Evolutionary conservation across 2,797 vertebrate species (phyloP), one percentile per base, ranked within the genome.

Genomic region (Chaunax sp.): DNA sequence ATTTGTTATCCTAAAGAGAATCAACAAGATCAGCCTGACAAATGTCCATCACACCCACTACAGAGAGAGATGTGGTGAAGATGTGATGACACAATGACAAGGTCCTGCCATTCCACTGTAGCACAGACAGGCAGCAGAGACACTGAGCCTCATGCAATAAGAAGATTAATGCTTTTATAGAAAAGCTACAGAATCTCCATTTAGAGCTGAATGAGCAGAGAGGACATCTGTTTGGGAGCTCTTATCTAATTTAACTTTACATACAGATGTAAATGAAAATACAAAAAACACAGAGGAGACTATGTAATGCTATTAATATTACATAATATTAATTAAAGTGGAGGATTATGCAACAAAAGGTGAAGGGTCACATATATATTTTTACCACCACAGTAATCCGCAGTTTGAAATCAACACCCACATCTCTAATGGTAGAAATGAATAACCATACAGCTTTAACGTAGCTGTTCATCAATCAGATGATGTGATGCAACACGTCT

Each of bases 161-260:
- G n/a, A n/a, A 94, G 93, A 95, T 94, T 94, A 95, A 87, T 84
- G 90, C 83, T 83, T 94, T 94, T 90, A 87, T 92, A 91, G 93
- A 33, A 93, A 92, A 93, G 89, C 89, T 84, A 89, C 84, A 84
- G 90, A 92, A 92, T 81, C 87, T 69, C 93, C 90, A 91, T 89
- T 88, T 91, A 80, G 90, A 89, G 89, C 72, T 78, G 80, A 72
- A 87, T 69, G 74, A 89, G 69, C 70, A 54, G 79, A 71, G 56
- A 61, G 77, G 66, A 87, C 88, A 87, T 91, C 90, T 91, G 90
- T 68, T n/a, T n/a, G n/a, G n/a, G n/a, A n/a, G n/a, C 71, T 67
- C 45, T 33, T 7, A 83, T 73, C 72, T 72, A 59, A 65, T 56
- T 66, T 33, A 43, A 62, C 25, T 25, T 75, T 53, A n/a, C n/a